Base-by-base conservation (phyloP, 2,797 vertebrate species). In the Odontamblyopus rebecca region DNA sequence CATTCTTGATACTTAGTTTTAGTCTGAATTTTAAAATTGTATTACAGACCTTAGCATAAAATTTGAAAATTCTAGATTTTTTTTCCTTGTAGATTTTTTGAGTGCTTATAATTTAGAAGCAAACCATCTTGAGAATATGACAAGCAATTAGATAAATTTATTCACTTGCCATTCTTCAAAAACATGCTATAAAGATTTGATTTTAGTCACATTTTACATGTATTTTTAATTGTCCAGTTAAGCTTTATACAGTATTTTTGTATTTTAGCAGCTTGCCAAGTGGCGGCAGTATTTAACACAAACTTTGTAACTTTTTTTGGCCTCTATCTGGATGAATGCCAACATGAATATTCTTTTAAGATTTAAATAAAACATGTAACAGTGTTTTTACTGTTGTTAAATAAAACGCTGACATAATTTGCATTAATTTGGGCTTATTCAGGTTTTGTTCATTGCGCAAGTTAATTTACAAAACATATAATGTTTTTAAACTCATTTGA, bases 251-350 rank as follows among this genome's bases (percentile, higher is more conserved):
- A 23, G 23, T 23, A 15, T 12, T 27, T 27, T 13, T 61, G 27
- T 19, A 29, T 60, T 60, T 30, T 3, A 30, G 29, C 5, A 32
- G 11, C 23, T 65, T 32, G 53, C 74, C 83, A 80, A 71, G 18
- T 80, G 81, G 48, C 72, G 81, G 76, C 75, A 75, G 76, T 18
- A n/a, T 75, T 26, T 73, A 30, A 51, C 57, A 51, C 63, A 3
- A 29, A 19, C 70, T 69, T 48, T 48, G 0, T 15, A 48, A 30
- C 5, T 23, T 38, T 48, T 61, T n/a, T 60, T 30, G 27, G 1
- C 59, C 59, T 60, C 59, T 1, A 15, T 29, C 1, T 60, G 15
- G 15, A 29, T 60, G 27, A 29, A 30, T 15, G 26, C 26, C 19
- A 23, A 54, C 19, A 54, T 54, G 53, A 54, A 54, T 54, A 23